phyloP scores from a whole-genome alignment of 2,113 vertebrate species.

The Eira barbara region DNA sequence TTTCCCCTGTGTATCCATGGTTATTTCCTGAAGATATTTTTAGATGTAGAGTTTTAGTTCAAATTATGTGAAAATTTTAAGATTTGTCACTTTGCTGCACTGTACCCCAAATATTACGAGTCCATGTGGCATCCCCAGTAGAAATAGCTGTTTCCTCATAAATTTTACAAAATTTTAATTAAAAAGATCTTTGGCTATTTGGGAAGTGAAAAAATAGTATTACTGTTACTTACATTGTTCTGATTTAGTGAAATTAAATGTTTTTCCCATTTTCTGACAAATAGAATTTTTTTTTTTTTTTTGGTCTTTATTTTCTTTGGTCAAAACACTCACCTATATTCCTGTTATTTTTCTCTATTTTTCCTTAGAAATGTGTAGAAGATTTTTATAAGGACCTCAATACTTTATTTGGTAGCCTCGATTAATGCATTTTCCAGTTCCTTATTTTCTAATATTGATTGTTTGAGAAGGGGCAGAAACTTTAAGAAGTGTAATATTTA shows the following conservation, averaged over 20 bases:
- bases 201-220: not conserved
- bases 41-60: not conserved
- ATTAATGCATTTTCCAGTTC: not conserved
- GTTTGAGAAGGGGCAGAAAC: not conserved
- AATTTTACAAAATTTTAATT: not conserved
- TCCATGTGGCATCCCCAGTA: not conserved
- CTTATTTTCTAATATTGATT: not conserved
- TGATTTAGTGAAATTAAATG: not conserved
- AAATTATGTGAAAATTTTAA: not conserved
- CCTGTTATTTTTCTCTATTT: not conserved
- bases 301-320: not conserved
- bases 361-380: not conserved
- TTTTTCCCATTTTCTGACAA: conserved; percentile 11
- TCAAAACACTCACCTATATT: not conserved
- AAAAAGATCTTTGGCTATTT: not conserved
- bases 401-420: not conserved
- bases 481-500: not conserved
- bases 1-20: not conserved
- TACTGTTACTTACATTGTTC: not conserved
- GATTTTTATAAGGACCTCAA: not conserved
- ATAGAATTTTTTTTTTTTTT: not conserved
- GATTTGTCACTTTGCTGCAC: not conserved
- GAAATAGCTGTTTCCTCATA: not conserved
- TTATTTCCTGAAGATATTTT: not conserved
- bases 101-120: not conserved